Conservation (phyloP, 2,888 invertebrate genomes). For the Lepidocyrtinus sp. region DNA sequence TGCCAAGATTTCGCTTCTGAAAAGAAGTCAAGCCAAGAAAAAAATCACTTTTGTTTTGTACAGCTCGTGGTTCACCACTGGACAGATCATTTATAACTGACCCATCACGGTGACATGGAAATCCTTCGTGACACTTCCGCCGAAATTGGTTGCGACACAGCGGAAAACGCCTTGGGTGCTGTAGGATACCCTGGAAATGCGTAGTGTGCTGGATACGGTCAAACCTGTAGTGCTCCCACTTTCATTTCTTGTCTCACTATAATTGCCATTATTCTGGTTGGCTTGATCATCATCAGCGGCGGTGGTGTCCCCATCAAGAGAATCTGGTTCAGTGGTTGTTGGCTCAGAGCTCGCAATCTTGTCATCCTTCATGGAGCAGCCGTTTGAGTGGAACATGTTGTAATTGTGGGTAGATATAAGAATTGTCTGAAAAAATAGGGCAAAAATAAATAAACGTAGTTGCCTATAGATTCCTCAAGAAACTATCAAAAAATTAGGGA, state of each 20-base stretch:
- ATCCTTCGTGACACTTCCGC: constrained; percentile 30
- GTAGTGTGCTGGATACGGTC: constrained; percentile 14
- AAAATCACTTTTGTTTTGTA: constrained; percentile 2
- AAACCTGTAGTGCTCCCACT: background rate
- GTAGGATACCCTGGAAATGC: constrained; percentile 50
- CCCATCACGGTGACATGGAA: constrained; percentile 54
- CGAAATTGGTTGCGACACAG: constrained; percentile 49
- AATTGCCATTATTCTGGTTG: constrained; percentile 30
- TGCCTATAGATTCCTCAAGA: background rate
- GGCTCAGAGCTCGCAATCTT: background rate
- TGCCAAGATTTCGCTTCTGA: constrained; percentile 46
- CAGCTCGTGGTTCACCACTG: background rate
- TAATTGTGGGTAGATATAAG: constrained; percentile 30
- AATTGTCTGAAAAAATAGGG: constrained; percentile 39
- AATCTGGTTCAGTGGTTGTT: background rate
- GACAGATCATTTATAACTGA: constrained; percentile 26
- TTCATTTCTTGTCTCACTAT: constrained; percentile 15
- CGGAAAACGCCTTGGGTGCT: constrained; percentile 43
- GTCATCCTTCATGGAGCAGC: background rate
- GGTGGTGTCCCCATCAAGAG: background rate
- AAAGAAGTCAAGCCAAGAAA: constrained; percentile 12
- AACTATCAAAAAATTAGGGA: background rate
- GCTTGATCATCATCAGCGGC: background rate
- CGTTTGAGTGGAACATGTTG: constrained; percentile 27
- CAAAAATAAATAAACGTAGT: constrained; percentile 3